Base-by-base conservation (phyloP, 2,797 vertebrate genomes). In the Taeniopygia guttata region DNA sequence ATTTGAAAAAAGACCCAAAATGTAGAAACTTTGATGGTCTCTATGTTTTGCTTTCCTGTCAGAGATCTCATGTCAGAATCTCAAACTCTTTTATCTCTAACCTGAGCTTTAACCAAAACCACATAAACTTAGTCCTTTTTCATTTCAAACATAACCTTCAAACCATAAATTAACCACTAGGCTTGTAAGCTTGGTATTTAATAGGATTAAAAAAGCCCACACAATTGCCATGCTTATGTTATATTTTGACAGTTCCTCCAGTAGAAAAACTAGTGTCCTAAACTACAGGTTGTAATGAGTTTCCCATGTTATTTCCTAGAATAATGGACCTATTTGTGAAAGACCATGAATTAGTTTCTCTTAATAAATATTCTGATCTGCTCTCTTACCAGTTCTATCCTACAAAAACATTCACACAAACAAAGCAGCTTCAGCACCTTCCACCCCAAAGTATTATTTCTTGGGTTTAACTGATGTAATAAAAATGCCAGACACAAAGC, bases 51-150 rank as follows among this genome's bases (percentile, higher is more conserved):
- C 19, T 38, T 75, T 76, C 75, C 34, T 45, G 5, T 38, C 56
- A 63, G 34, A 79, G 48, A 83, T 40, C 27, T 38, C 0, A 0
- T 40, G 34, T 74, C 40, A 74, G 76, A 92, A 94, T 77, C 66
- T 51, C 40, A 90, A 85, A n/a, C 27, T 90, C 56, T 74, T 40
- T 32, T 60, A 62, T n/a, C 38, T n/a, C 14, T 74, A 88, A 86
- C 59, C 16, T 30, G 45, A 88, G 29, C 12, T 78, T 78, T 72
- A 69, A 74, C 51, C 46, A 75, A 72, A 90, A 54, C 0, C 29
- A 62, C 15, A 14, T 19, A 59, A 76, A 21, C 10, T 59, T 59
- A 58, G 10, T 30, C n/a, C 43, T 36, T 90, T 91, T 83, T 63
- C 25, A 56, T 67, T 72, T 43, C 45, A 78, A 80, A 86, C 34